Evolutionary conservation across 2,113 vertebrate genomes (phyloP).

Genomic region (Gobius niger): DNA sequence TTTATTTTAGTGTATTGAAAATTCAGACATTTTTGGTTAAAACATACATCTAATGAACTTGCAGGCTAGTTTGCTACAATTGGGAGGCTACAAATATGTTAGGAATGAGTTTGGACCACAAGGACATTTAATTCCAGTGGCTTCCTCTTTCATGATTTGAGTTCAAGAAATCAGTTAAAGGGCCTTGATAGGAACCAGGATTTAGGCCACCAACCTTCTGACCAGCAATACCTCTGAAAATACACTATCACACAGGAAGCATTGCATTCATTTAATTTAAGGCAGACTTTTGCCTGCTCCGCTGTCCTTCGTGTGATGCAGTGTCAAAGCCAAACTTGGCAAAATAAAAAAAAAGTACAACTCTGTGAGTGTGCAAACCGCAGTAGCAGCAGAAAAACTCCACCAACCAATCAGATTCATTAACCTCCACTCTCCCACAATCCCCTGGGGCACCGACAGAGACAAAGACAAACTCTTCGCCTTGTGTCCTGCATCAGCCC

Average conservation of each 20-base stretch:
- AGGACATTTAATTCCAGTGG: too few species aligned
- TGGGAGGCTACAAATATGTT: too few species aligned
- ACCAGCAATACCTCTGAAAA: neutral
- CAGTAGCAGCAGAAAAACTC: conserved; percentile 76
- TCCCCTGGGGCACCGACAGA: conserved; percentile 64
- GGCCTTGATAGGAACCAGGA: neutral
- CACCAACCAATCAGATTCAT: conserved; percentile 75
- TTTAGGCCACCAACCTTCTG: neutral
- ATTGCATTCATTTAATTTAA: conserved; percentile 17
- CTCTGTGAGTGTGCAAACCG: conserved; percentile 66
- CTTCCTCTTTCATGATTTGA: too few species aligned
- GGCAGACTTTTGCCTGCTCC: conserved; percentile 32
- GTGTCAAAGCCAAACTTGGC: conserved; percentile 57
- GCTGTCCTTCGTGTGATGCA: conserved; percentile 63
- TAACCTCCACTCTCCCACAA: conserved; percentile 75
- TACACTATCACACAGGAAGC: neutral
- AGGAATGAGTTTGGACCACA: too few species aligned
- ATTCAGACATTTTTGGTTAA: too few species aligned
- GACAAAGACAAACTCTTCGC: conserved; percentile 77
- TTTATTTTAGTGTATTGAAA: too few species aligned
- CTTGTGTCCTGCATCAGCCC: conserved; percentile 58
- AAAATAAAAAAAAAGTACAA: conserved; percentile 65
- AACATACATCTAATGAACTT: too few species aligned
- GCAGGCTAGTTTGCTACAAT: too few species aligned
- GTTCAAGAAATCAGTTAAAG: too few species aligned